Percentiles rank a stretch among this genome's conserved stretches.
These are phyloP conservation scores for Ichneumoninae sp. DNA, from an alignment of 2,888 invertebrate genomes.

Conservation along the genomic window DNA sequence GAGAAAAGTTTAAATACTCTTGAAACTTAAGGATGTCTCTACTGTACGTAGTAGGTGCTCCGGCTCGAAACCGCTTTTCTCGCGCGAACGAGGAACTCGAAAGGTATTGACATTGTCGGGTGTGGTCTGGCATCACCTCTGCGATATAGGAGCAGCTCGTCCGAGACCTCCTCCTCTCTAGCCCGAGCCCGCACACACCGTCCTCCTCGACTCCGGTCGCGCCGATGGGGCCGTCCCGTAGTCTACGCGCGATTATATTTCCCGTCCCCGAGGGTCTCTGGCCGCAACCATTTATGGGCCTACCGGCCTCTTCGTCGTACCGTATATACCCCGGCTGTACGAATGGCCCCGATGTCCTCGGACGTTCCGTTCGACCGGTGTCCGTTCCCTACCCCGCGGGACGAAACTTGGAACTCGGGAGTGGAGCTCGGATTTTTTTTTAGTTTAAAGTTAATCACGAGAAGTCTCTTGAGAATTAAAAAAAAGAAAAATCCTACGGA, in stretches of 20 bases:
- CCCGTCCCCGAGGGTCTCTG: slow-evolving; percentile 57
- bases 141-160: slow-evolving; percentile 6
- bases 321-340: not conserved
- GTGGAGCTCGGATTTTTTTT: not conserved
- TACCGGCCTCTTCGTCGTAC: slow-evolving; percentile 29
- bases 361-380: slow-evolving; percentile 4
- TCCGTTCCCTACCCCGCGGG: not conserved
- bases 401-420: not conserved
- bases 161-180: slow-evolving; percentile 20
- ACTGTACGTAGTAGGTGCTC: slow-evolving; percentile 10
- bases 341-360: slow-evolving; percentile 16
- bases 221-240: slow-evolving; percentile 31
- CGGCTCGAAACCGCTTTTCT: slow-evolving; percentile 20
- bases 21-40: not conserved
- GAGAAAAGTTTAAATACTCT: not conserved
- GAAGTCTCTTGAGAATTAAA: not conserved
- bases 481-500: too few relatives aligned
- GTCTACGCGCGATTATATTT: slow-evolving; percentile 54
- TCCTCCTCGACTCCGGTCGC: slow-evolving; percentile 13
- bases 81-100: slow-evolving; percentile 16
- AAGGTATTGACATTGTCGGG: slow-evolving; percentile 61
- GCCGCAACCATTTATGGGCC: slow-evolving; percentile 67
- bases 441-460: not conserved
- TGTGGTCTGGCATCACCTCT: slow-evolving; percentile 59
- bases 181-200: slow-evolving; percentile 3